Evolutionary conservation across 2,888 invertebrate genomes (phyloP).

Genomic region (Leptopilina myrica): DNA sequence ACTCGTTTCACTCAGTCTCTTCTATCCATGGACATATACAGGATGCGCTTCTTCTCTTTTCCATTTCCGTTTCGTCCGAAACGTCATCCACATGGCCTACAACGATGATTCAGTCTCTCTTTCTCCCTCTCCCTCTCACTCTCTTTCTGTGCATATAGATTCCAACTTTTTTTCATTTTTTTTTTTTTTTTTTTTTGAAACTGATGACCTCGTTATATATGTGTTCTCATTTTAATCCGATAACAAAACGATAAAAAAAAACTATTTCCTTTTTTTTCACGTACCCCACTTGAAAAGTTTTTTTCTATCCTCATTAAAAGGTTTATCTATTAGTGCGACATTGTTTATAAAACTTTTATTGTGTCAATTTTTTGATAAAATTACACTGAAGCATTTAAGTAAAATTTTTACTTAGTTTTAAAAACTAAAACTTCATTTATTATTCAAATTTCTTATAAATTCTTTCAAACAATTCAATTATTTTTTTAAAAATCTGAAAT

Average conservation of each 20-base stretch:
- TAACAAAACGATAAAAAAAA: conserved; percentile 10
- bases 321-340: too few relatives aligned
- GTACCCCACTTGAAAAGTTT: too few relatives aligned
- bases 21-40: conserved; percentile 37
- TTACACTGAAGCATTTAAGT: too few relatives aligned
- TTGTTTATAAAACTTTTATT: too few relatives aligned
- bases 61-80: conserved; percentile 45
- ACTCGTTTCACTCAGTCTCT: conserved; percentile 19
- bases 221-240: neutral
- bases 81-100: conserved; percentile 45
- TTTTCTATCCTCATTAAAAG: too few relatives aligned
- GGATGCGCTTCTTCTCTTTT: conserved; percentile 40
- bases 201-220: neutral
- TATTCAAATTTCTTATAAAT: too few relatives aligned
- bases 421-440: too few relatives aligned
- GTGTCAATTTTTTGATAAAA: too few relatives aligned
- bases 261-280: neutral
- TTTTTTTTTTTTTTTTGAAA: neutral
- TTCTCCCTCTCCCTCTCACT: too few relatives aligned
- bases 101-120: conserved; percentile 3
- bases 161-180: neutral
- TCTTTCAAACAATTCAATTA: too few relatives aligned
- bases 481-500: too few relatives aligned
- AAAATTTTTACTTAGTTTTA: too few relatives aligned
- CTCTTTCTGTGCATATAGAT: neutral